Evolutionary conservation across 35 echinoderm and acorn worm species (phyloP), one percentile per base, ranked within the genome.

Genomic region (Nesometra sesokonis): DNA sequence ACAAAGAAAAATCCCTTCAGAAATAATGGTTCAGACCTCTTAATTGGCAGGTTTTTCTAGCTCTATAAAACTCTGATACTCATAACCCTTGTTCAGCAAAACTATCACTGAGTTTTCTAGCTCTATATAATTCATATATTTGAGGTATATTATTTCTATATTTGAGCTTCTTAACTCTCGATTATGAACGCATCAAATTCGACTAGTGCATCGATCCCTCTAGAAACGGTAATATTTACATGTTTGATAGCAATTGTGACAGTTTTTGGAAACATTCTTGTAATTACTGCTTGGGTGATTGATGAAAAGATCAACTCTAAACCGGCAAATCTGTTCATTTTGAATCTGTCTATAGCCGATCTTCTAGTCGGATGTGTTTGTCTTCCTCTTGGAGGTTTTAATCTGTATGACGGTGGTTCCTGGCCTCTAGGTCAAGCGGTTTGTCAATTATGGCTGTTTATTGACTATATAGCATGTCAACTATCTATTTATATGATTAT

Each of bases 261-360:
- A 31, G 37, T 93, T 23, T 13, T 77, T 35, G 92, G 92, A n/a
- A 93, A 93, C 37, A 23, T 80, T 77, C 46, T 93, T 37, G 83
- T 93, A 30, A 93, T 93, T 17, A n/a, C 80, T 3, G 88, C 87
- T 19, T 93, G 82, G 36, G 77, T 82, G 13, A 33, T 52, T 11
- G 88, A 89, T 43, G 46, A 36, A 11, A 46, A 46, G 30, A 89
- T 93, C 30, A 83, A 88, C 30, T 80, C 36, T 19, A 46, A 84
- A 32, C 77, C 85, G 4, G 36, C 77, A 7, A 93, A 90, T 29
- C 21, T 83, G 7, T 89, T 82, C 77, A 82, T 93, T 32, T 76
- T 93, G 19, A 93, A 89, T 43, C 80, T 89, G 8, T 79, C 92
- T 32, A 77, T 89, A 1, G 84, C 92, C 34, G 92, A 93, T 37